These are phyloP conservation scores for Ephydatia muelleri DNA, from an alignment of 37 sponge, comb jelly and placozoan genomes.

Conservation along the genomic window DNA sequence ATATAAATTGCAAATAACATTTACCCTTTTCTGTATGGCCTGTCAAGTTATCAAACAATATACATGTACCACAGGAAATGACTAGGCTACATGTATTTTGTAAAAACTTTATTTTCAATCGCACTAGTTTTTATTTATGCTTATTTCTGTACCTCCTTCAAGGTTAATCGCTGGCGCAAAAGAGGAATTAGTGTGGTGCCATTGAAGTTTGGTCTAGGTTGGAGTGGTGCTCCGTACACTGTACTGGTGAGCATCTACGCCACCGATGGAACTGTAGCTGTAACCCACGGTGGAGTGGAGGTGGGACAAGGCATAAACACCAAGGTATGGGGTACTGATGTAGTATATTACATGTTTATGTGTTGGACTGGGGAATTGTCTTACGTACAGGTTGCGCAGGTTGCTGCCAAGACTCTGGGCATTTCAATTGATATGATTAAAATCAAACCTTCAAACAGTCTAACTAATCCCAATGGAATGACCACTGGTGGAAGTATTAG, in stretches of 20 bases:
- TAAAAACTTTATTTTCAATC: too few relatives aligned
- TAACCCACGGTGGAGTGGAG: conserved; percentile 75
- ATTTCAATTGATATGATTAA: conserved; percentile 57
- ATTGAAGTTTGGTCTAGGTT: conserved; percentile 39
- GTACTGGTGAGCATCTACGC: conserved; percentile 67
- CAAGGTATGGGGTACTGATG: conserved; percentile 28
- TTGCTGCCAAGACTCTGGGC: conserved; percentile 69
- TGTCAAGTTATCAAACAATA: too few relatives aligned
- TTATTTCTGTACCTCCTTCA: not conserved
- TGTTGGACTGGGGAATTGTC: not conserved
- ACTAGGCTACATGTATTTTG: too few relatives aligned
- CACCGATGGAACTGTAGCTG: conserved; percentile 75
- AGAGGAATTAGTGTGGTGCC: not conserved
- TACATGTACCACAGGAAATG: too few relatives aligned
- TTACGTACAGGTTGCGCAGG: conserved; percentile 65
- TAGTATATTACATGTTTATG: not conserved
- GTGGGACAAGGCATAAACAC: conserved; percentile 85
- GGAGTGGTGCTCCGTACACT: conserved; percentile 46
- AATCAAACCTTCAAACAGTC: conserved; percentile 53
- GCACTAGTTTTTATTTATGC: too few relatives aligned
- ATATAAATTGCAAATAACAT: too few relatives aligned
- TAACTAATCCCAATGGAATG: conserved; percentile 65
- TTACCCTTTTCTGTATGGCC: too few relatives aligned
- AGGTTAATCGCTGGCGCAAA: not conserved
- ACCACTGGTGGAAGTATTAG: conserved; percentile 67